These are phyloP conservation scores for Spheniscus mendiculus DNA, from an alignment of 2,113 vertebrate species.

Conservation along the genomic window DNA sequence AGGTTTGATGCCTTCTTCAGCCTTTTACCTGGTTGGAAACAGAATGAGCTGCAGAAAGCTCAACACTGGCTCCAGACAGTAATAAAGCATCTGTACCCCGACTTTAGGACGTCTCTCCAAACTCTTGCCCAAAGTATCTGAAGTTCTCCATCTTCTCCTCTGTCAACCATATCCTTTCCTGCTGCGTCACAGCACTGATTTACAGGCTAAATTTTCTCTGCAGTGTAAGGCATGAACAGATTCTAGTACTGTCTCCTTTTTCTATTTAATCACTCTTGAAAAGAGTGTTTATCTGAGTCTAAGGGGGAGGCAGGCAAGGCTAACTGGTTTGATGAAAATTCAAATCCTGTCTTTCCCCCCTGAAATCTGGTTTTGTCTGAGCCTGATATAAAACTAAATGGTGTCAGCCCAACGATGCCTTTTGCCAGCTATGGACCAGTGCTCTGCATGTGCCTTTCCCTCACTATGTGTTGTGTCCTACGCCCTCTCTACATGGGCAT, in stretches of 20 bases:
- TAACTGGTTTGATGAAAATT: neutral
- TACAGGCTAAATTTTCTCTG: neutral
- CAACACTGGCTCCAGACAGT: neutral
- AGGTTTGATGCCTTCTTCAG: neutral
- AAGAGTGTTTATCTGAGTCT: neutral
- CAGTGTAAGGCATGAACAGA: neutral
- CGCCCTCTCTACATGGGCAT: fast-evolving
- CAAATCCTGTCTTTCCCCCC: neutral
- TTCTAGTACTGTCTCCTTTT: neutral
- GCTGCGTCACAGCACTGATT: neutral
- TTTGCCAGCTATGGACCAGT: neutral
- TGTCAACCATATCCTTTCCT: neutral
- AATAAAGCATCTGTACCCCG: neutral
- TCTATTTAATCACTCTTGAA: neutral
- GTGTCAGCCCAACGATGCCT: neutral
- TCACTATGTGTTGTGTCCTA: neutral
- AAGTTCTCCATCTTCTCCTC: neutral
- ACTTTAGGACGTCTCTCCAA: neutral
- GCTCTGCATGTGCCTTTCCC: neutral
- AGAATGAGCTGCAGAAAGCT: neutral
- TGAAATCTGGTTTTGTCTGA: neutral
- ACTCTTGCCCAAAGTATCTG: neutral
- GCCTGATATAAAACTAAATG: neutral
- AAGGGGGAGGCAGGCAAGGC: neutral
- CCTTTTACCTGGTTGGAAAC: neutral